A percentile compares a stretch with the other conserved stretches of the same genome.
phyloP scores from a whole-genome alignment of 2,797 vertebrate species.

The Coendou prehensilis region DNA sequence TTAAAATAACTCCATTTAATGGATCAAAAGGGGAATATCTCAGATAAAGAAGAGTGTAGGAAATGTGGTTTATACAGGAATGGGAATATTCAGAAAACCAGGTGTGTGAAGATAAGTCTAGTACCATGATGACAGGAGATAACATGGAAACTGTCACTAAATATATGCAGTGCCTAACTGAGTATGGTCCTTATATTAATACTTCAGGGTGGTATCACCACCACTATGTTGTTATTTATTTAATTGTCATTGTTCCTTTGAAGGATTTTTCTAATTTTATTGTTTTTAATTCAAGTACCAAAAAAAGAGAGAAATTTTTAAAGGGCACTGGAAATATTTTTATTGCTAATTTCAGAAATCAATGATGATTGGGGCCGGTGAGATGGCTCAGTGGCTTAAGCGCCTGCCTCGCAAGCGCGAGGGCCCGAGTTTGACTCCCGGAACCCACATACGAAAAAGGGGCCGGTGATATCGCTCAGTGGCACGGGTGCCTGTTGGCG shows the following conservation, averaged over 20 bases:
- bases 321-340: slow-evolving; percentile 9
- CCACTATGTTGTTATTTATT: not conserved
- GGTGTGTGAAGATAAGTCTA: not conserved
- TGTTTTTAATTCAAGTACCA: not conserved
- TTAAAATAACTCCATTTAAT: not conserved
- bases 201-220: not conserved
- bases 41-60: not conserved
- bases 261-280: slow-evolving; percentile 46
- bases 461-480: too few relatives aligned
- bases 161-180: not conserved
- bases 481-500: too few relatives aligned
- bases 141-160: not conserved
- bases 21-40: not conserved
- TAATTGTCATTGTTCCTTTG: slow-evolving; percentile 30
- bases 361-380: too few relatives aligned
- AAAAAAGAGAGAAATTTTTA: slow-evolving; percentile 47
- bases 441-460: too few relatives aligned
- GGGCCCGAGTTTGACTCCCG: too few relatives aligned
- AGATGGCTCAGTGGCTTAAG: too few relatives aligned
- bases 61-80: not conserved
- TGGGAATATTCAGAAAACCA: not conserved
- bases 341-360: slow-evolving; percentile 40
- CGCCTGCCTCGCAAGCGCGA: too few relatives aligned
- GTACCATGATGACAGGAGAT: not conserved
- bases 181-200: not conserved